Evolutionary conservation across 2,797 vertebrate genomes (phyloP), one percentile per base, ranked within the genome.

Genomic region (Pipistrellus kuhlii): DNA sequence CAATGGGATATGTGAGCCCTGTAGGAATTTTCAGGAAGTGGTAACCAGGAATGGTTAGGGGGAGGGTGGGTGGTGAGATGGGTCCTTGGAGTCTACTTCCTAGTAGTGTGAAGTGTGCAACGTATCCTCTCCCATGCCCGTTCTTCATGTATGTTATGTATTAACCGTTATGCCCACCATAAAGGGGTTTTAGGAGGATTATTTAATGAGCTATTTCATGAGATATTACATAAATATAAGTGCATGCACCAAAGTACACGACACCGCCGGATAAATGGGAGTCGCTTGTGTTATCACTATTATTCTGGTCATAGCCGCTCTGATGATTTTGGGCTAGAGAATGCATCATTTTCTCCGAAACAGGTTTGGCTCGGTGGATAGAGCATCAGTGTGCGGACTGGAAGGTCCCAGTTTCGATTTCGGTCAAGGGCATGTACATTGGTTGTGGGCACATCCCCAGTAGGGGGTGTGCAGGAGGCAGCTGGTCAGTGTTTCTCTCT

Each of bases 1-100:
- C 81, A 75, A 68, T 6, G 59, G 73, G 73, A 71, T n/a, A 35
- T 0, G 17, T 17, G 46, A 94, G 51, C 8, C 17, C 23, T 69
- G 32, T 30, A 41, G 35, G 73, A 51, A 66, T 77, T 73, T 76
- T 71, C 53, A 62, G 92, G 55, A 85, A 90, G 69, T 8, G 62
- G 35, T 62, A 17, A 41, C 53, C 66, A 76, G 73, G 48, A 27
- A 59, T 15, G 18, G 66, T 51, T 57, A 59, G 18, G 10, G 41
- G 41, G n/a, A 23, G 38, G 48, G 41, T 15, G 55, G 57, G 84
- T 6, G 59, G 9, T 68, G 75, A 92, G 64, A 85, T 17, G 46
- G 44, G 46, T 13, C 2, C 64, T 9, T 1, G 27, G 27, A 14
- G 3, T 27, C 15, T 72, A 55, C 18, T 17, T 77, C 35, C 62